These are phyloP conservation scores for Periplaneta americana DNA, from an alignment of 1,140 invertebrate species.

Conservation along the genomic window DNA sequence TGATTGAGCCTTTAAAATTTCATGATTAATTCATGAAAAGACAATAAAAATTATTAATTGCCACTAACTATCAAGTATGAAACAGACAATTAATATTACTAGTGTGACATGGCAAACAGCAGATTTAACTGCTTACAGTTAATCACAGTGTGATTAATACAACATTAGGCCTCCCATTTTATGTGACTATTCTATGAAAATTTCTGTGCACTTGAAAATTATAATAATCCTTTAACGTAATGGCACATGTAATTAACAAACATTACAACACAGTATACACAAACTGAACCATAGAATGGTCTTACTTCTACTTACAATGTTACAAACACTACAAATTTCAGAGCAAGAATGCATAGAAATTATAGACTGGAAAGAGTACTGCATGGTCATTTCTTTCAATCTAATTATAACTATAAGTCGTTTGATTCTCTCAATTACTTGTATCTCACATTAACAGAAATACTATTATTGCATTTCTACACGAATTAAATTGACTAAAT, in stretches of 20 bases:
- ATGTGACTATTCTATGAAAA: no score
- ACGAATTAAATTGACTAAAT: neutral
- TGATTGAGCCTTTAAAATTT: no score
- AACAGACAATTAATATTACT: neutral
- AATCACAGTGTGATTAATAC: neutral
- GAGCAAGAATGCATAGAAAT: neutral
- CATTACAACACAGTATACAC: neutral
- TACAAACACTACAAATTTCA: neutral
- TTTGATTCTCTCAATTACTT: no score
- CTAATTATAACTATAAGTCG: neutral
- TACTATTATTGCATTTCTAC: neutral
- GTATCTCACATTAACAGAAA: no score
- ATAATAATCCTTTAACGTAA: neutral
- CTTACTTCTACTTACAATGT: neutral
- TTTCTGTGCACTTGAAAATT: no score
- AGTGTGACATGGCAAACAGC: neutral
- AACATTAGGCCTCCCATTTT: no score
- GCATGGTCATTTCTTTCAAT: neutral
- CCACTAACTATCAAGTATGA: neutral
- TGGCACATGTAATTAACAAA: neutral
- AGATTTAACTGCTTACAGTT: neutral
- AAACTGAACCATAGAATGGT: neutral
- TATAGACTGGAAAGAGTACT: neutral
- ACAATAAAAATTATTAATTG: no score
- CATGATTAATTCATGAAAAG: no score